Conservation (phyloP, 37 sponge, comb jelly and placozoan genomes). For the Haliclona indistincta region DNA sequence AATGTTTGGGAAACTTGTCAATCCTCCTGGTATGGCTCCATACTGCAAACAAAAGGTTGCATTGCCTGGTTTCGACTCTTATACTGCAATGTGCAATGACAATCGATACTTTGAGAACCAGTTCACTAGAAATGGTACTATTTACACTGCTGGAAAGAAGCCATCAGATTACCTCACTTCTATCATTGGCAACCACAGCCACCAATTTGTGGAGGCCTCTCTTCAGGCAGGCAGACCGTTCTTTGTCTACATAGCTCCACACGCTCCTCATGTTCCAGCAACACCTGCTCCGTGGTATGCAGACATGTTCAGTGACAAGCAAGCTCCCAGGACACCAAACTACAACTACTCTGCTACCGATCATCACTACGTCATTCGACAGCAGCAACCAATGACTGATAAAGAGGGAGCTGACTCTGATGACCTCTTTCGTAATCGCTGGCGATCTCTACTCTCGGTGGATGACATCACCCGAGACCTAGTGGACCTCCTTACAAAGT, state of each 20-base stretch:
- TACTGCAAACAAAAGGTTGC: slow-evolving; percentile 30
- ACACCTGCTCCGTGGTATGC: slow-evolving; percentile 82
- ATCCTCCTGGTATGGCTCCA: slow-evolving; percentile 30
- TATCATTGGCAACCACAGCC: slow-evolving; percentile 55
- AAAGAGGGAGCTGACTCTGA: slow-evolving; percentile 17
- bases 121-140: slow-evolving; percentile 43
- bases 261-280: slow-evolving; percentile 82
- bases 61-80: slow-evolving; percentile 57
- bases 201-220: slow-evolving; percentile 38
- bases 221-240: slow-evolving; percentile 37
- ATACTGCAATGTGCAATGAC: slow-evolving; percentile 68
- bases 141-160: slow-evolving; percentile 21
- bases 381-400: slow-evolving; percentile 34
- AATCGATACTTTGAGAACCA: slow-evolving; percentile 50
- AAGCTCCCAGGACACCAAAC: slow-evolving; percentile 76
- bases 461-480: slow-evolving; percentile 69
- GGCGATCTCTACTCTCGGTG: slow-evolving; percentile 75
- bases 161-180: slow-evolving; percentile 74
- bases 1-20: slow-evolving; percentile 68
- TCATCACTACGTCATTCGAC: slow-evolving; percentile 70
- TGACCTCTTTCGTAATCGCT: slow-evolving; percentile 62
- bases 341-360: slow-evolving; percentile 60
- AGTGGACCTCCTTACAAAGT: slow-evolving; percentile 22
- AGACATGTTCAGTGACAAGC: slow-evolving; percentile 23
- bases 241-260: slow-evolving; percentile 74